These are phyloP conservation scores for Gasterosteus aculeatus DNA, from an alignment of 2,113 vertebrate species.

Conservation along the genomic window DNA sequence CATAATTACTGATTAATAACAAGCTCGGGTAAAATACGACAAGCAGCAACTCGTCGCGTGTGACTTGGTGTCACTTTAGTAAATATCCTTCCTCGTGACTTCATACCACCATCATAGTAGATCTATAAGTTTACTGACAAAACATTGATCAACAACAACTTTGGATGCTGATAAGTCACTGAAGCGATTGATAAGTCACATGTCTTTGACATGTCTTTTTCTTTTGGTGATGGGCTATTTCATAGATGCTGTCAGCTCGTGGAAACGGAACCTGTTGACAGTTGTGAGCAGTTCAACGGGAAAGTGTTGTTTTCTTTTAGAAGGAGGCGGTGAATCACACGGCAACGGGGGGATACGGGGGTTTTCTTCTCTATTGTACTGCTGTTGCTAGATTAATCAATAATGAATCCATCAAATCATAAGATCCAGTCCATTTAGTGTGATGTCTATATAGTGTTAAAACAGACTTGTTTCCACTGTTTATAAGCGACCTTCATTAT, in stretches of 20 bases:
- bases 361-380: neutral
- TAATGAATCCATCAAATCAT: neutral
- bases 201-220: neutral
- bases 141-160: neutral
- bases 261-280: neutral
- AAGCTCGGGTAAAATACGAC: neutral
- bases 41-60: neutral
- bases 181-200: neutral
- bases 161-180: neutral
- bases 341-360: neutral
- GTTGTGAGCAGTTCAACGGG: neutral
- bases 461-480: neutral
- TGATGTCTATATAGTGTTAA: no score
- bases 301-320: slow-evolving; percentile 4
- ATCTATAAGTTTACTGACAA: neutral
- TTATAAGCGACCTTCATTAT: slow-evolving; percentile 33
- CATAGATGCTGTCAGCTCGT: neutral
- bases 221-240: neutral
- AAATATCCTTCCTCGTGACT: neutral
- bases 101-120: neutral
- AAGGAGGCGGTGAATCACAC: neutral
- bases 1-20: neutral
- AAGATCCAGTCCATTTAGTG: neutral
- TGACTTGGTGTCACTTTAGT: neutral
- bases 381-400: neutral